These are phyloP conservation scores for Aselliscus stoliczkanus DNA, from an alignment of 2,797 vertebrate genomes.

Conservation along the genomic window DNA sequence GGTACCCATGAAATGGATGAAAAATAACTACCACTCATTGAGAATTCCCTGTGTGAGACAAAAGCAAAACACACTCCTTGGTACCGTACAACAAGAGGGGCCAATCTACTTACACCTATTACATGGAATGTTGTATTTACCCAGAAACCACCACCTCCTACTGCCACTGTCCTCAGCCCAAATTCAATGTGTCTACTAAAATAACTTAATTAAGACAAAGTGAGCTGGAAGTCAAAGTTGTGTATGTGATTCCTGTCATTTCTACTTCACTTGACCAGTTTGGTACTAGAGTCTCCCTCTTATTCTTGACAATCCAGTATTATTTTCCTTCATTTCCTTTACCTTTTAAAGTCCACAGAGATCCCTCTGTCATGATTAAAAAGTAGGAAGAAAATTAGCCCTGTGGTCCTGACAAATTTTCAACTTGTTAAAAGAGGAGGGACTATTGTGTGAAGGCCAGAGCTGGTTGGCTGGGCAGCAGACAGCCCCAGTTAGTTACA, in stretches of 20 bases:
- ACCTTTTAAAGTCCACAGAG: not conserved
- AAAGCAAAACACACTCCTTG: not conserved
- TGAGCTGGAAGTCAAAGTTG: not conserved
- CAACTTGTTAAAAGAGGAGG: not conserved
- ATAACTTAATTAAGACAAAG: not conserved
- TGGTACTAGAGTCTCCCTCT: not conserved
- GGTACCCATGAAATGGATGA: not conserved
- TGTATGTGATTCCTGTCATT: not conserved
- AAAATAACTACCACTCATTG: not conserved
- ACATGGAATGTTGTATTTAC: not conserved
- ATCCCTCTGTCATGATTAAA: not conserved
- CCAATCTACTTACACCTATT: not conserved
- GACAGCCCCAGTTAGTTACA: not conserved
- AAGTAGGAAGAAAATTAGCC: not conserved
- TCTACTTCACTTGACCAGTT: not conserved
- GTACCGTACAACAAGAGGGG: too few species aligned
- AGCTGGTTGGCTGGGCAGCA: not conserved
- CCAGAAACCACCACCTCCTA: not conserved
- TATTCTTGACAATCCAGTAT: not conserved
- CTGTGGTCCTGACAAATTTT: not conserved
- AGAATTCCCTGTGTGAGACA: not conserved
- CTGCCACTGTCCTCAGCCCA: not conserved
- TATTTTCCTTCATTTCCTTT: not conserved
- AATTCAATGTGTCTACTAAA: not conserved
- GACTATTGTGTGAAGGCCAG: not conserved